phyloP scores from a whole-genome alignment of 2,113 vertebrate species.

The Lichenostomus cassidix region DNA sequence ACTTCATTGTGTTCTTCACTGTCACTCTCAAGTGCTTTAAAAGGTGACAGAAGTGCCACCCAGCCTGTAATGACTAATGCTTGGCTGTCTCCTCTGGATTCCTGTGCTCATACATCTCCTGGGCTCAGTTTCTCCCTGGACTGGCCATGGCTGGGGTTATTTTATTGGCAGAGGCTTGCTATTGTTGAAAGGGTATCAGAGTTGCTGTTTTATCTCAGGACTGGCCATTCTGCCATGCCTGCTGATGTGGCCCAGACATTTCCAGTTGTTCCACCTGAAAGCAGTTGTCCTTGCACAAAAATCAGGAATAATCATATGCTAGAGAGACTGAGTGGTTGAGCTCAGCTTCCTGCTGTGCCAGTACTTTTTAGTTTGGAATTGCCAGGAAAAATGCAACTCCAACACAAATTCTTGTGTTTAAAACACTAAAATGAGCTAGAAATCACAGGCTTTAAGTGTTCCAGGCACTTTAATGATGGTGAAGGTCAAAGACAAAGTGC shows the following conservation, averaged over 20 bases:
- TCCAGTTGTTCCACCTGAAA: not conserved
- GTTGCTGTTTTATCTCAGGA: not conserved
- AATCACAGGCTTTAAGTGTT: not conserved
- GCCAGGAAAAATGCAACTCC: constrained; percentile 27
- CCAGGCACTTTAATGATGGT: constrained; percentile 1
- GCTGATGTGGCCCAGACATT: not conserved
- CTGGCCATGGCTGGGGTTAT: not conserved
- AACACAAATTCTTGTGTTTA: constrained; percentile 9
- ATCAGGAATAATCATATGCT: not conserved
- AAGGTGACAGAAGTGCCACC: not conserved
- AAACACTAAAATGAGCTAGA: constrained; percentile 14
- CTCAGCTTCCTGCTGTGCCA: constrained; percentile 5
- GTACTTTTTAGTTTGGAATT: not conserved
- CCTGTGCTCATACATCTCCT: not conserved
- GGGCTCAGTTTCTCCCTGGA: not conserved
- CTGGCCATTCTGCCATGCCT: not conserved
- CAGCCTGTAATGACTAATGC: not conserved
- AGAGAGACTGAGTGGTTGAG: not conserved
- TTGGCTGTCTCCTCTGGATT: not conserved
- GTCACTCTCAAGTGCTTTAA: not conserved
- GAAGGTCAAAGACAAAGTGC: not conserved
- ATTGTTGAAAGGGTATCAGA: not conserved
- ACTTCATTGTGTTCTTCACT: not conserved
- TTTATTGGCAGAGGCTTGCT: not conserved
- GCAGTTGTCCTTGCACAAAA: not conserved